Evolutionary conservation across 1,140 invertebrate species (phyloP).

Genomic region (Scaptomyza graminum): DNA sequence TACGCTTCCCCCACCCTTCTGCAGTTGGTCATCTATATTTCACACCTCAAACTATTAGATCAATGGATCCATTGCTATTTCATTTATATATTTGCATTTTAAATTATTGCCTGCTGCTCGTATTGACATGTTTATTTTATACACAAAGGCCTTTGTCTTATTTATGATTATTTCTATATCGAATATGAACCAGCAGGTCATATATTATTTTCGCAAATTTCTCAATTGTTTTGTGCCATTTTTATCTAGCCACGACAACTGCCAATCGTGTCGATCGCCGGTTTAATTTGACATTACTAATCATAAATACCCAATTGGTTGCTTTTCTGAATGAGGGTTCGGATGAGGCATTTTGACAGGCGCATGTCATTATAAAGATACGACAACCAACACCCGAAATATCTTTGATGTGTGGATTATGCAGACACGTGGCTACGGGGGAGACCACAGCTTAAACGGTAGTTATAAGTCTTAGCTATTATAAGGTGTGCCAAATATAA

Average conservation of each 20-base stretch:
- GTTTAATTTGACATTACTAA: slow-evolving; percentile 66
- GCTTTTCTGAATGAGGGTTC: slow-evolving; percentile 28
- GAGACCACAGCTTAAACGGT: slow-evolving; percentile 14
- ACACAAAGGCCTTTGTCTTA: slow-evolving; percentile 73
- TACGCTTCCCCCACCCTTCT: slow-evolving; percentile 13
- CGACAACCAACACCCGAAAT: neutral
- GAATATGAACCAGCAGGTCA: slow-evolving; percentile 39
- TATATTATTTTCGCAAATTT: slow-evolving; percentile 57
- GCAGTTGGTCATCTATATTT: slow-evolving; percentile 65
- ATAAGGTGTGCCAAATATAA: slow-evolving; percentile 24
- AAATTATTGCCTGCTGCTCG: slow-evolving; percentile 67
- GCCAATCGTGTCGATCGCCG: slow-evolving; percentile 53
- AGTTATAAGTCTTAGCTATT: slow-evolving; percentile 16
- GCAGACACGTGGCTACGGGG: slow-evolving; percentile 42
- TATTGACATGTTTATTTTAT: slow-evolving; percentile 79
- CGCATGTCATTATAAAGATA: slow-evolving; percentile 61
- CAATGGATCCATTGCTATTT: slow-evolving; percentile 59
- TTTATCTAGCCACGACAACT: slow-evolving; percentile 21
- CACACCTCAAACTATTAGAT: slow-evolving; percentile 72
- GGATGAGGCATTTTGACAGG: slow-evolving; percentile 28
- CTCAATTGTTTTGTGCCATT: slow-evolving; percentile 67
- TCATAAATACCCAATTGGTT: slow-evolving; percentile 54
- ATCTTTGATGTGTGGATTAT: slow-evolving; percentile 57
- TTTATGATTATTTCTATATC: slow-evolving; percentile 55
- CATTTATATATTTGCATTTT: slow-evolving; percentile 72